Base-by-base conservation (phyloP, 2,888 invertebrate species). In the Incurvaria masculella region DNA sequence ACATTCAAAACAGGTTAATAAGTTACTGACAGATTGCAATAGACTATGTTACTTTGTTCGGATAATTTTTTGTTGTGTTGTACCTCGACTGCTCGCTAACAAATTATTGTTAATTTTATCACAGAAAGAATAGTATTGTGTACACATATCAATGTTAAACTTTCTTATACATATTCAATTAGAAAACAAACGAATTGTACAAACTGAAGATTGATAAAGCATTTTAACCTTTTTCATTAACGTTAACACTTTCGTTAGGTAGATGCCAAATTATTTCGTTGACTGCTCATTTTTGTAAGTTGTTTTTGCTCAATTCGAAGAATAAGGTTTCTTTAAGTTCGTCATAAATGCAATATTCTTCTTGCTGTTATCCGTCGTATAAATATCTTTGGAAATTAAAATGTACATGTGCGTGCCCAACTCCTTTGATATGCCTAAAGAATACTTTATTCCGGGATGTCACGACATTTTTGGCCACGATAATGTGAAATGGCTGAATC, bases 1-100 rank as follows among this genome's bases (percentile, higher is more conserved):
- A 54, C 52, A 53, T 60, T 54, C 55, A 56, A 57, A 57, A 57
- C 61, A 55, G 61, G 56, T 59, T 61, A 59, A 40, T 57, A 55
- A 52, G 53, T 55, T 33, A 33, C 33, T 11, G 6, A 33, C 33
- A 33, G 33, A 33, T 33, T 33, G 14, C 33, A 33, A 33, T 33
- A 33, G 33, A n/a, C n/a, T n/a, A n/a, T n/a, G n/a, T n/a, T n/a
- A n/a, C n/a, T n/a, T n/a, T n/a, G n/a, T n/a, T n/a, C n/a, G n/a
- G n/a, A n/a, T n/a, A n/a, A n/a, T n/a, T n/a, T n/a, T n/a, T n/a
- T n/a, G n/a, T n/a, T n/a, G n/a, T n/a, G n/a, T n/a, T n/a, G n/a
- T n/a, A n/a, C n/a, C n/a, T n/a, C n/a, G n/a, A n/a, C n/a, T n/a
- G n/a, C n/a, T n/a, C n/a, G n/a, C n/a, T n/a, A n/a, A n/a, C 33